phyloP scores from a whole-genome alignment of 1,140 invertebrate species.

The Holotrichia oblita region DNA sequence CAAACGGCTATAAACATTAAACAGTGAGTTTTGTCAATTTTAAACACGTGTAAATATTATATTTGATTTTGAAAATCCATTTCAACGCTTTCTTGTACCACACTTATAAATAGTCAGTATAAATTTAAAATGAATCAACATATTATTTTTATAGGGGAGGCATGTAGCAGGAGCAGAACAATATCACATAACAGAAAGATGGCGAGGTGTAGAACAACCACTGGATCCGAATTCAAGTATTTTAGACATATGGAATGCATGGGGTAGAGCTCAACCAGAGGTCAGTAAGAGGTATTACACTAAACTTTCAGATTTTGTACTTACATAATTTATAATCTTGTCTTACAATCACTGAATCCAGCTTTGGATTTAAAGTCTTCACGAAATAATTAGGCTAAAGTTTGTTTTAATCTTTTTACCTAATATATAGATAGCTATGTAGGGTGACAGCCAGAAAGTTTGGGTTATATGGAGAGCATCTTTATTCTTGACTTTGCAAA shows the following conservation, averaged over 20 bases:
- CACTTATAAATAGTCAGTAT: too few relatives aligned
- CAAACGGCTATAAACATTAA: too few relatives aligned
- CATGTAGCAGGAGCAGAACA: slow-evolving; percentile 58
- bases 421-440: too few relatives aligned
- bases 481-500: too few relatives aligned
- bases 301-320: slow-evolving; percentile 1
- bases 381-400: neutral
- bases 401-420: too few relatives aligned
- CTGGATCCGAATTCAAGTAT: slow-evolving; percentile 74
- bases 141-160: slow-evolving; percentile 49
- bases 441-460: too few relatives aligned
- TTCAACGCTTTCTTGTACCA: too few relatives aligned
- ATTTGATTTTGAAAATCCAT: too few relatives aligned
- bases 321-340: neutral
- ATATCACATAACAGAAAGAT: slow-evolving; percentile 72
- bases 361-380: neutral
- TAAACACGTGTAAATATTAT: too few relatives aligned
- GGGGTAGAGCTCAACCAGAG: slow-evolving; percentile 77
- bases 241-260: slow-evolving; percentile 77
- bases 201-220: slow-evolving; percentile 75
- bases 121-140: too few relatives aligned
- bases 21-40: too few relatives aligned
- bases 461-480: too few relatives aligned
- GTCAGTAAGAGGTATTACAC: slow-evolving; percentile 60
- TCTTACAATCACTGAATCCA: neutral